Evolutionary conservation across 1,140 invertebrate genomes (phyloP), one percentile per base, ranked within the genome.

Genomic region (Neodiprion fabricii): DNA sequence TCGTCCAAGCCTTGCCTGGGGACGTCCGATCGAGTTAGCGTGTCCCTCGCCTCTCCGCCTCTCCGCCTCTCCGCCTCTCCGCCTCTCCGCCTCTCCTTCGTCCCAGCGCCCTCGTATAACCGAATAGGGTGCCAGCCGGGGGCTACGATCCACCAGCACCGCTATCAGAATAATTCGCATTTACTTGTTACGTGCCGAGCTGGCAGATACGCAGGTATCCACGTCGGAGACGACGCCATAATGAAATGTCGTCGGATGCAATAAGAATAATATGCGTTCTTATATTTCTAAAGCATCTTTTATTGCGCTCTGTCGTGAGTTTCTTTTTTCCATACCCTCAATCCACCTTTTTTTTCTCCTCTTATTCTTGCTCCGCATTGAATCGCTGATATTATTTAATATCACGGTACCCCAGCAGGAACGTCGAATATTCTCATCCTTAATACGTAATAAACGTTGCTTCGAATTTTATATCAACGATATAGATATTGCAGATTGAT

Each of bases 111-210:
- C n/a, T 61, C 53, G 53, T 14, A 61, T 61, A 61, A 61, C 53
- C 53, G 53, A 17, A 61, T 61, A 17, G 53, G 53, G 53, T 61
- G 53, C 53, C 53, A 61, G 53, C 53, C 53, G 53, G 53, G n/a
- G 53, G 53, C 53, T 61, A 12, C 53, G 53, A 61, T 61, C 53
- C 53, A 61, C 53, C 53, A 9, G 53, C 53, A 61, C 53, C 53
- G 53, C 53, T 61, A 61, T 61, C 53, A 61, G 53, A 61, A 61
- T 61, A 61, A 61, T 61, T 61, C 53, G 53, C 53, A 61, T 61
- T 61, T 61, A 61, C 53, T 61, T 61, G 53, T 61, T 61, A 61
- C 53, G 53, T 61, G 53, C 53, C 28, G 28, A 40, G 28, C 53
- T 61, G 11, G 11, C 4, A 61, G 53, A 61, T 61, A 61, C n/a